Percentiles rank a stretch among this genome's conserved stretches.
phyloP scores from a whole-genome alignment of 2,888 invertebrate genomes.

The Folsomia manolachei region DNA sequence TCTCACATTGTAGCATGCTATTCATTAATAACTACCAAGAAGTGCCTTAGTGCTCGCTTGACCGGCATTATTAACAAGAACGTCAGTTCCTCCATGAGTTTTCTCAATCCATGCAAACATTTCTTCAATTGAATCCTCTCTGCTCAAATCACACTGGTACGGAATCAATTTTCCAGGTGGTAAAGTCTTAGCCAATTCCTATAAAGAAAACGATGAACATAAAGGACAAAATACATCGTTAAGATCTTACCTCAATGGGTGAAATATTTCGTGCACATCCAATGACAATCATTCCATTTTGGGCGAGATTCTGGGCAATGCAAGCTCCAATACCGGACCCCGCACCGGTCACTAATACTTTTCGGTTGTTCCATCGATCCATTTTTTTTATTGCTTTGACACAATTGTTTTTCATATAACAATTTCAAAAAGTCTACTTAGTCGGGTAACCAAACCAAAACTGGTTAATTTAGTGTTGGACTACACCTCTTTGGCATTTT shows the following conservation, averaged over 20 bases:
- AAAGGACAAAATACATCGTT: neutral
- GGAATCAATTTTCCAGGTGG: neutral
- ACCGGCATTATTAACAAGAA: neutral
- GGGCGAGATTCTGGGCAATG: slow-evolving; percentile 18
- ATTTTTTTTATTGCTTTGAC: no score
- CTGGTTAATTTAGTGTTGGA: no score
- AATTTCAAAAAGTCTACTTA: no score
- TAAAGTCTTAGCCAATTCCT: neutral
- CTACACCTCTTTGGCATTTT: no score
- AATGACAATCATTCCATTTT: slow-evolving; percentile 32
- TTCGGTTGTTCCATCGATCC: slow-evolving; percentile 23
- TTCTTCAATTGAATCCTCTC: neutral
- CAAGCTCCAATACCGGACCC: slow-evolving; percentile 18
- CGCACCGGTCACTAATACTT: slow-evolving; percentile 32
- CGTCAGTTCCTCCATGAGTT: neutral
- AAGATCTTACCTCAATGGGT: slow-evolving; percentile 11
- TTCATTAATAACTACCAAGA: no score
- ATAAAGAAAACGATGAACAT: neutral
- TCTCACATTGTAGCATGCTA: no score
- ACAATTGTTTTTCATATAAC: no score
- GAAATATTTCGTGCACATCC: slow-evolving; percentile 31
- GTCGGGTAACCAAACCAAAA: no score
- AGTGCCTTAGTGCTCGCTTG: neutral
- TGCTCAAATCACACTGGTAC: neutral
- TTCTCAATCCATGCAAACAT: neutral